phyloP scores from a whole-genome alignment of 1,140 invertebrate species.

The Rhagoletis pomonella region DNA sequence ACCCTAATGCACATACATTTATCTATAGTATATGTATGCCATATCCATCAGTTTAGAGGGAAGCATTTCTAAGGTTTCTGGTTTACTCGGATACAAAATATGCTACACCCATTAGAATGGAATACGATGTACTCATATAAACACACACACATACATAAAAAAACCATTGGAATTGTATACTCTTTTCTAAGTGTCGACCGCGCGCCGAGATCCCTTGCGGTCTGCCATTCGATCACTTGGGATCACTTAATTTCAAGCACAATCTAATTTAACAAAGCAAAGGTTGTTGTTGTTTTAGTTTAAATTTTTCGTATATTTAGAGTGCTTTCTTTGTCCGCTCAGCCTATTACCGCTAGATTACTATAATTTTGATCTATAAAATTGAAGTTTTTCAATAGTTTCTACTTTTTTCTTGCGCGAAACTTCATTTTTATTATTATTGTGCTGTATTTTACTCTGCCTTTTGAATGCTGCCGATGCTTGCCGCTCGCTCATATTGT shows the following conservation, averaged over 20 bases:
- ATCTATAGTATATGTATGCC: background rate
- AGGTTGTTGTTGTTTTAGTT: background rate
- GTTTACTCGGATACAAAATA: background rate
- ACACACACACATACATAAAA: background rate
- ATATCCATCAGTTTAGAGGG: background rate
- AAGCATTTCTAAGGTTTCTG: constrained; percentile 37
- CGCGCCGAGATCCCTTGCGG: background rate
- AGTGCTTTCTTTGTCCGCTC: too few species aligned
- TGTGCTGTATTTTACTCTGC: background rate
- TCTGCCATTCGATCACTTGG: background rate
- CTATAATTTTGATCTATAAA: too few species aligned
- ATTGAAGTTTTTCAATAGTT: constrained; percentile 1
- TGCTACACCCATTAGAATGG: background rate
- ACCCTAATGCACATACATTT: too few species aligned
- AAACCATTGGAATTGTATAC: background rate
- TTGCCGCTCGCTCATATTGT: background rate
- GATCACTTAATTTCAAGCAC: constrained; percentile 18
- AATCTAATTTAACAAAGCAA: background rate
- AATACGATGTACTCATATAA: background rate
- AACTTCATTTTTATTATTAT: background rate
- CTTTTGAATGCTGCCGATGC: background rate
- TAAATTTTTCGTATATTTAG: background rate
- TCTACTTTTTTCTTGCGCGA: background rate
- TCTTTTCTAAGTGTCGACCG: background rate
- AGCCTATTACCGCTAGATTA: too few species aligned